Conservation (phyloP, 2,888 invertebrate genomes). For the Drosophila macrothrix region DNA sequence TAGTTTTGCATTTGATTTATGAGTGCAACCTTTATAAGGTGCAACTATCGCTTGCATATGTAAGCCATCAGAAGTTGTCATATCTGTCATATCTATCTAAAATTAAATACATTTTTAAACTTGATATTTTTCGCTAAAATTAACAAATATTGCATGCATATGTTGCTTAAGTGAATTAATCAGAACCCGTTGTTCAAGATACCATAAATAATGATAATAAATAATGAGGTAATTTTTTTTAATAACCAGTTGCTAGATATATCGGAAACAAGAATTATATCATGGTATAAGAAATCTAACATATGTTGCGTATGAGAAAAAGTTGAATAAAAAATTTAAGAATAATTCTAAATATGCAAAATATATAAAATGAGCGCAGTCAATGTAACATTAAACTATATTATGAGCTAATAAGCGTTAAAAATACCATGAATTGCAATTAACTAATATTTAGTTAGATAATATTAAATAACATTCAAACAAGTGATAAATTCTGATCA, state of each 20-base stretch:
- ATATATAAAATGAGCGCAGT: background rate
- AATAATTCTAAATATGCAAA: background rate
- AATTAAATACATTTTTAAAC: background rate
- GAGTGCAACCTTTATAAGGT: constrained; percentile 1
- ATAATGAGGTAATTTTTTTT: background rate
- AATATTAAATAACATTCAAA: too few relatives aligned
- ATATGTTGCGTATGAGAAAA: background rate
- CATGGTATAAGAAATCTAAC: background rate
- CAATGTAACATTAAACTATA: background rate
- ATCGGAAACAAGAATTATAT: background rate
- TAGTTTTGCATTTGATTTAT: constrained; percentile 32
- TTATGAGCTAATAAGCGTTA: too few relatives aligned
- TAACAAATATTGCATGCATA: background rate
- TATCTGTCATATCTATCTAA: background rate
- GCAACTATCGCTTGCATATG: background rate
- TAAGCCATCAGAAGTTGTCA: constrained; percentile 20
- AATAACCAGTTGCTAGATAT: background rate
- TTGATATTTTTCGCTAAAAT: background rate
- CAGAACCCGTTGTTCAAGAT: background rate
- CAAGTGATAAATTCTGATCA: background rate
- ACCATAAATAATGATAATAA: background rate
- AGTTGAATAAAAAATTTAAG: background rate
- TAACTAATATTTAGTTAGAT: too few relatives aligned
- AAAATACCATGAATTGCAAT: too few relatives aligned
- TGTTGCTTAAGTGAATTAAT: background rate